These are phyloP conservation scores for Morinoia aosen DNA, from an alignment of 2,888 invertebrate species.

Conservation along the genomic window DNA sequence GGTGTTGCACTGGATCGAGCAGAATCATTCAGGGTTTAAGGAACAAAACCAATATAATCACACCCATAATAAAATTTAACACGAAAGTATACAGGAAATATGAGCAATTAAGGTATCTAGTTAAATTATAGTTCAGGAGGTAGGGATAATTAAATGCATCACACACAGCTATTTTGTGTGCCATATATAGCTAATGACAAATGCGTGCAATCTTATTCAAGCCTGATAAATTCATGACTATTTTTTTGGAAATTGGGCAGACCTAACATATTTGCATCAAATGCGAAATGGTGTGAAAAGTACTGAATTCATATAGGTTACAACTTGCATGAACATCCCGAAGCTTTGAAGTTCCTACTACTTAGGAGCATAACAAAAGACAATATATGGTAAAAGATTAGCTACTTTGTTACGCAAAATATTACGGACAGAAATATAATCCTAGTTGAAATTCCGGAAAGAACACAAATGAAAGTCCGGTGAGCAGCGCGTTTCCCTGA, in stretches of 20 bases:
- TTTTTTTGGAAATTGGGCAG: too few relatives aligned
- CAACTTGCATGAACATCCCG: neutral
- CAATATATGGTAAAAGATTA: neutral
- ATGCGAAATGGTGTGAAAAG: too few relatives aligned
- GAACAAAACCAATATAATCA: neutral
- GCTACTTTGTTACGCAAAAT: neutral
- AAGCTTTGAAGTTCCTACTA: neutral
- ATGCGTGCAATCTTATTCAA: too few relatives aligned
- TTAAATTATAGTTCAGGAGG: neutral
- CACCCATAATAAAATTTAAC: neutral
- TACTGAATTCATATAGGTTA: too few relatives aligned
- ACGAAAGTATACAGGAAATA: neutral
- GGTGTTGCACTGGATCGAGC: neutral
- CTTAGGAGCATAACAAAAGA: neutral
- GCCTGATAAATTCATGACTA: too few relatives aligned
- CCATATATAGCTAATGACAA: neutral
- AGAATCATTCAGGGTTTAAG: neutral
- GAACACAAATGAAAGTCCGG: neutral
- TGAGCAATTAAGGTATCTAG: too few relatives aligned
- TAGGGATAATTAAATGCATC: neutral
- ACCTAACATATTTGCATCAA: too few relatives aligned
- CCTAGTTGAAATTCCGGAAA: neutral
- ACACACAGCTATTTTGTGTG: neutral
- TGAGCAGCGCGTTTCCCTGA: neutral
- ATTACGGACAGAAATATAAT: neutral